These are phyloP conservation scores for Andrena marginata DNA, from an alignment of 2,888 invertebrate species.

Conservation along the genomic window DNA sequence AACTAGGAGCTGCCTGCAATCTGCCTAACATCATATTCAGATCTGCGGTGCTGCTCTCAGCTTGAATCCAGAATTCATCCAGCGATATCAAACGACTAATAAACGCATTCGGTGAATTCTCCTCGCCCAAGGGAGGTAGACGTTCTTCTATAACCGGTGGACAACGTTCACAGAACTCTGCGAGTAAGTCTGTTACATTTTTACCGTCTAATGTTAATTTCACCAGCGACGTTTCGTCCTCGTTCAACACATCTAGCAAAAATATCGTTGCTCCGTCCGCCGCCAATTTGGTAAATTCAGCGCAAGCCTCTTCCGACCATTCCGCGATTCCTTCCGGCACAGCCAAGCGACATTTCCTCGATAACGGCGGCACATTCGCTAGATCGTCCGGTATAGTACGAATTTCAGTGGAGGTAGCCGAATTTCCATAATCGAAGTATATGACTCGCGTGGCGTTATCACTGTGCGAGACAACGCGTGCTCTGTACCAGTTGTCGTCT, in stretches of 20 bases:
- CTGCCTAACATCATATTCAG: constrained; percentile 88
- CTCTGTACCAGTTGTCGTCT: constrained; percentile 90
- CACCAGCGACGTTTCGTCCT: constrained; percentile 89
- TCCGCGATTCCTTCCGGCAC: constrained; percentile 85
- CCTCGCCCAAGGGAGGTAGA: constrained; percentile 80
- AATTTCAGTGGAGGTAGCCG: constrained; percentile 87
- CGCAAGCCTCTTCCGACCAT: constrained; percentile 84
- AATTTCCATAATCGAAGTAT: constrained; percentile 91
- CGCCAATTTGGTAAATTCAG: constrained; percentile 82
- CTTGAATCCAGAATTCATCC: constrained; percentile 82
- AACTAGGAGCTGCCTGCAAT: constrained; percentile 87
- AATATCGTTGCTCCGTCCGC: constrained; percentile 86
- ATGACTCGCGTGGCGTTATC: constrained; percentile 87
- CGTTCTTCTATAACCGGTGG: constrained; percentile 69
- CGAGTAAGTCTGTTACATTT: constrained; percentile 88
- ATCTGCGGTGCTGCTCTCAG: constrained; percentile 85
- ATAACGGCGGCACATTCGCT: constrained; percentile 87
- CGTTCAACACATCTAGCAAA: constrained; percentile 86
- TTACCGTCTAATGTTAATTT: constrained; percentile 88
- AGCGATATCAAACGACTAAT: constrained; percentile 77
- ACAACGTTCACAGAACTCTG: constrained; percentile 56
- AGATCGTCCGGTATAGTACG: constrained; percentile 88
- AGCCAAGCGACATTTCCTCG: constrained; percentile 88
- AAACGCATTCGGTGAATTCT: constrained; percentile 74
- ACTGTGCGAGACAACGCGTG: constrained; percentile 87